Evolutionary conservation across 1,140 invertebrate species (phyloP).

Genomic region (Proctacanthus coquilletti): DNA sequence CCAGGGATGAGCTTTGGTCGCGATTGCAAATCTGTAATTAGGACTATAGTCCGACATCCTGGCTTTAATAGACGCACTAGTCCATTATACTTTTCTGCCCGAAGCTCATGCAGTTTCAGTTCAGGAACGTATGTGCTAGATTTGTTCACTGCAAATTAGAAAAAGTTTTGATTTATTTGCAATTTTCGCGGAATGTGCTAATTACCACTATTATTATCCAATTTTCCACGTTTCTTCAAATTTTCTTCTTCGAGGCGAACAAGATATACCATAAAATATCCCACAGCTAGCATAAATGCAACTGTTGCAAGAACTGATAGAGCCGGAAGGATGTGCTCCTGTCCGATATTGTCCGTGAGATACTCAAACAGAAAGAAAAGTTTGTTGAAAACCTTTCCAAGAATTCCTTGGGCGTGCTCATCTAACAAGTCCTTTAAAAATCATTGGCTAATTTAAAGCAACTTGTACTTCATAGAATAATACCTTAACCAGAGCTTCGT

Average conservation of each 20-base stretch:
- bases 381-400: slow-evolving; percentile 50
- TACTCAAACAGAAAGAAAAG: slow-evolving; percentile 56
- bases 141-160: slow-evolving; percentile 11
- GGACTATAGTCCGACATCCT: slow-evolving; percentile 81
- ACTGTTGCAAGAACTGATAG: slow-evolving; percentile 71
- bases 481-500: slow-evolving; percentile 51
- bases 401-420: slow-evolving; percentile 57
- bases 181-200: neutral
- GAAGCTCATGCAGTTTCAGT: slow-evolving; percentile 75
- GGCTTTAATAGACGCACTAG: slow-evolving; percentile 85
- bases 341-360: slow-evolving; percentile 53
- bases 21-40: slow-evolving; percentile 78
- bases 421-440: slow-evolving; percentile 47
- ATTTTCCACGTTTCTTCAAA: slow-evolving; percentile 41
- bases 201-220: slow-evolving; percentile 20
- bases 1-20: slow-evolving; percentile 71
- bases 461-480: slow-evolving; percentile 6
- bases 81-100: slow-evolving; percentile 90
- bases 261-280: slow-evolving; percentile 79
- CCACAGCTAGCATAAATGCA: slow-evolving; percentile 60
- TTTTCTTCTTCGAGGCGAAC: slow-evolving; percentile 68
- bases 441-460: too few species aligned
- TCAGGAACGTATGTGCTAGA: slow-evolving; percentile 30
- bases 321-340: slow-evolving; percentile 66
- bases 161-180: too few species aligned